Percentiles rank a stretch among this genome's conserved stretches.
These are phyloP conservation scores for Mionectes macconnelli DNA, from an alignment of 2,113 vertebrate species.

Conservation along the genomic window DNA sequence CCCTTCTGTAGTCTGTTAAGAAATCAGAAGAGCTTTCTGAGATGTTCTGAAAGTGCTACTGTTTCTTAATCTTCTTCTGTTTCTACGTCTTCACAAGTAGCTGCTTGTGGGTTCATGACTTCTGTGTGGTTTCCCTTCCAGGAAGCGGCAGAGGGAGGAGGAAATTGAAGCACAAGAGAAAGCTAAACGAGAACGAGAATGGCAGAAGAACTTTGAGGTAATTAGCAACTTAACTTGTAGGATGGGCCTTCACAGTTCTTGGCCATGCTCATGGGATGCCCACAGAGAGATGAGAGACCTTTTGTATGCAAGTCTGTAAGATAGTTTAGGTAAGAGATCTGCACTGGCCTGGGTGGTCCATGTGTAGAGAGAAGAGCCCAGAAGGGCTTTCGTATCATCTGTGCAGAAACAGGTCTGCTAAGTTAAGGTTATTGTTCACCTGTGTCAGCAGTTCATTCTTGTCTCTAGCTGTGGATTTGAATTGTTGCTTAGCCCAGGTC, in stretches of 20 bases:
- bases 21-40: neutral
- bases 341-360: neutral
- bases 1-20: neutral
- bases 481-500: neutral
- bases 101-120: neutral
- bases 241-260: neutral
- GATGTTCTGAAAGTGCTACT: neutral
- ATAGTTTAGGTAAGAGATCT: neutral
- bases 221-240: neutral
- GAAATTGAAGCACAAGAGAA: conserved; percentile 95
- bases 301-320: neutral
- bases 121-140: conserved; percentile 62
- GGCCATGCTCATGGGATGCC: neutral
- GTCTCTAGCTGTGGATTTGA: neutral
- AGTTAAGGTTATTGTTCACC: neutral
- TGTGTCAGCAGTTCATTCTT: neutral
- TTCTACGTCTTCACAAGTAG: neutral
- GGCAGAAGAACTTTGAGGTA: conserved; percentile 99
- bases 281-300: neutral
- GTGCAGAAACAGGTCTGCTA: neutral
- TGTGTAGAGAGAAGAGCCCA: neutral
- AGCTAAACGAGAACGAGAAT: conserved; percentile 93
- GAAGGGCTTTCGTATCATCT: neutral
- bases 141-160: conserved; percentile 95
- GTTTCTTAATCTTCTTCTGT: neutral